phyloP scores from a whole-genome alignment of 2,888 invertebrate genomes.

The Lepeophtheirus nordmannii region DNA sequence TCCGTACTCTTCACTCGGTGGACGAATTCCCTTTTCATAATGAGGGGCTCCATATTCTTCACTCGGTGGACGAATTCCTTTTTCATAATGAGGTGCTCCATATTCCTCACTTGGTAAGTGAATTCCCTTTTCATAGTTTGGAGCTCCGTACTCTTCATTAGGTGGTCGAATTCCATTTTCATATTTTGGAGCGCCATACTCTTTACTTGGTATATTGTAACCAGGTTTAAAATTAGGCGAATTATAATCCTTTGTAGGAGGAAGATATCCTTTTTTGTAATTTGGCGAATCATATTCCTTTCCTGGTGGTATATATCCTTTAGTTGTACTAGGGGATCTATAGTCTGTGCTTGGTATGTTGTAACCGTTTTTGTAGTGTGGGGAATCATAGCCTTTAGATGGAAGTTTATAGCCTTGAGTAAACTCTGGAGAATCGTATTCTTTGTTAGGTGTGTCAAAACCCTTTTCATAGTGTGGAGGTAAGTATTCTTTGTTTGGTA shows the following conservation, averaged over 20 bases:
- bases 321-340: not conserved
- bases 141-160: not conserved
- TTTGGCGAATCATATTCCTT: conserved; percentile 12
- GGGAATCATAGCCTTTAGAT: conserved; percentile 5
- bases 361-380: not conserved
- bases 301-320: not conserved
- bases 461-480: not conserved
- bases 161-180: not conserved
- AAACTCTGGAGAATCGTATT: conserved; percentile 1
- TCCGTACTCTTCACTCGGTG: not conserved
- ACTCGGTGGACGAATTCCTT: not conserved
- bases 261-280: conserved; percentile 13
- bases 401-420: not conserved
- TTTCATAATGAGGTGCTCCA: not conserved
- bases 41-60: not conserved
- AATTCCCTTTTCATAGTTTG: not conserved
- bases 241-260: conserved; percentile 1
- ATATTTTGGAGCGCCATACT: not conserved
- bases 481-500: conserved; percentile 5
- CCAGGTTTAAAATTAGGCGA: not conserved
- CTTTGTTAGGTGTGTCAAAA: not conserved
- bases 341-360: too few species aligned
- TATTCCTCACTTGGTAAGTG: not conserved
- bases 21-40: not conserved
- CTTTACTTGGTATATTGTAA: not conserved